These are phyloP conservation scores for Cephus runcator DNA, from an alignment of 2,888 invertebrate genomes.

Conservation along the genomic window DNA sequence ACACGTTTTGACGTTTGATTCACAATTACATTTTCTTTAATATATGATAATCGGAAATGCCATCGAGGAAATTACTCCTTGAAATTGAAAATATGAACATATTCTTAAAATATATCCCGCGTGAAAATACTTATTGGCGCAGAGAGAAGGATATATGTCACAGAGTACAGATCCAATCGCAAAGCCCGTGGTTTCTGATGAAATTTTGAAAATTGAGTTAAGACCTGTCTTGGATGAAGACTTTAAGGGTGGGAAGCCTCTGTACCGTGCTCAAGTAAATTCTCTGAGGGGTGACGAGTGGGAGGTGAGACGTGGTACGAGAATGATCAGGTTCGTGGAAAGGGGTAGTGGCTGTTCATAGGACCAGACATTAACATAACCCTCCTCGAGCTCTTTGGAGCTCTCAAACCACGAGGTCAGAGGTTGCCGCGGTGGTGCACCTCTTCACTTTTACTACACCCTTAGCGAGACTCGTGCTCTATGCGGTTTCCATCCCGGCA, in stretches of 20 bases:
- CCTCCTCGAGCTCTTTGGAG: background rate
- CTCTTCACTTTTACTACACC: constrained; percentile 3
- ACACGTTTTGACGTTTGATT: too few relatives aligned
- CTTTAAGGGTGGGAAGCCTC: background rate
- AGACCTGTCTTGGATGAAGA: background rate
- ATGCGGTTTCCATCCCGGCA: constrained; percentile 1
- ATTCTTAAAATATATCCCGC: background rate
- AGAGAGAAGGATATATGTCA: background rate
- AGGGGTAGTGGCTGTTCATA: background rate
- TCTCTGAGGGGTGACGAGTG: background rate
- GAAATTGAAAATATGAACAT: too few relatives aligned
- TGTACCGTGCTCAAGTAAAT: background rate
- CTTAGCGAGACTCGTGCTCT: background rate
- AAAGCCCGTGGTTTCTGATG: background rate
- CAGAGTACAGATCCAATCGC: background rate
- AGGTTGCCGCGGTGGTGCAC: background rate
- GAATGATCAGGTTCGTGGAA: background rate
- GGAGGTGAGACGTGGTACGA: background rate
- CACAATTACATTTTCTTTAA: background rate
- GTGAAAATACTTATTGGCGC: background rate
- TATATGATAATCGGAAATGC: background rate
- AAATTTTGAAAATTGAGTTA: background rate
- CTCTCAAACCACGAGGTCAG: background rate
- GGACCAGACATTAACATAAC: background rate
- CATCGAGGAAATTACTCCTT: too few relatives aligned